Conservation (phyloP, 2,888 invertebrate species). For the Calliopum simillimum region DNA sequence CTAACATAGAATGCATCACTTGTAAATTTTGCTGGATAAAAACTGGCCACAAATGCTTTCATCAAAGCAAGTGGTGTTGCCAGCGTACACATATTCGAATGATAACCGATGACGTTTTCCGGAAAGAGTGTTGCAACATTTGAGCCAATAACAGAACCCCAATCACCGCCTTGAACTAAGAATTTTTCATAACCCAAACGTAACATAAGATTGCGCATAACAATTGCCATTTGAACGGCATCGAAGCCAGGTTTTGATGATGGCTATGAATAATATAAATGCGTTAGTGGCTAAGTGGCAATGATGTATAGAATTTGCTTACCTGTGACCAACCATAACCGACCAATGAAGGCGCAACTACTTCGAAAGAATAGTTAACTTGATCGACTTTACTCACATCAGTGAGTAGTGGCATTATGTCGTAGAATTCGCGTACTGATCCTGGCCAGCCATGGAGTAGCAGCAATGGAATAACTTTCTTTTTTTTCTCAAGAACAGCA, state of each 20-base stretch:
- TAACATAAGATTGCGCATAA: constrained; percentile 77
- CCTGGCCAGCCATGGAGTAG: constrained; percentile 92
- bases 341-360: constrained; percentile 76
- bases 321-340: constrained; percentile 79
- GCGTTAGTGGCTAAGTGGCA: neutral
- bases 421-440: constrained; percentile 83
- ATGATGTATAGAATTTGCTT: constrained; percentile 35
- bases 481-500: constrained; percentile 53
- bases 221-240: constrained; percentile 70
- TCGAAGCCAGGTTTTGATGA: constrained; percentile 59
- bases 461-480: constrained; percentile 74
- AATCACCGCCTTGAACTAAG: constrained; percentile 83
- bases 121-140: constrained; percentile 75
- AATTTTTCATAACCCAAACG: constrained; percentile 74
- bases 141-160: constrained; percentile 78
- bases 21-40: constrained; percentile 66
- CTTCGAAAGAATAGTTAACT: constrained; percentile 72
- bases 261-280: constrained; percentile 45
- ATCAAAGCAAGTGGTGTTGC: constrained; percentile 58
- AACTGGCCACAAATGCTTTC: constrained; percentile 68
- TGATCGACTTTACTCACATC: constrained; percentile 67
- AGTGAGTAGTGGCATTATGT: constrained; percentile 76
- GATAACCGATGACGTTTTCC: constrained; percentile 70
- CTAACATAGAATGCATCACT: constrained; percentile 70
- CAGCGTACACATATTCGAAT: constrained; percentile 73